Conservation (phyloP, 2,113 vertebrate genomes). For the Brachyhypopomus occidentalis region DNA sequence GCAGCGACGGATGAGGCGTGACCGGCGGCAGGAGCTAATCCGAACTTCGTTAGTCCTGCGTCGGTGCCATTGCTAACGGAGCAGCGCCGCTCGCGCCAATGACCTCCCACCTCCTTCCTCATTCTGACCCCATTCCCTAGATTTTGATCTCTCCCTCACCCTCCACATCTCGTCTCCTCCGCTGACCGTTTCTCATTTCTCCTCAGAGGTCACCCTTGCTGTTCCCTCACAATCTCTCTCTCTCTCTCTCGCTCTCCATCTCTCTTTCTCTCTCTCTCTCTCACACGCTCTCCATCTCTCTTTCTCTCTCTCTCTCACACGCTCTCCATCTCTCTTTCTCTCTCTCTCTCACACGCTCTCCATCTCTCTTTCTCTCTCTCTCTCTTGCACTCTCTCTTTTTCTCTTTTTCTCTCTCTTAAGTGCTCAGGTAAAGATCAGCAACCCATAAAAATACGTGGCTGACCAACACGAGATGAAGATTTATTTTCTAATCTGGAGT, state of each 20-base stretch:
- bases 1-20: conserved; percentile 37
- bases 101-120: neutral
- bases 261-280: neutral
- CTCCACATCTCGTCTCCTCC: neutral
- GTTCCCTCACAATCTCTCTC: neutral
- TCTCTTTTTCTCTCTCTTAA: neutral
- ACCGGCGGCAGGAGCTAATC: conserved; percentile 22
- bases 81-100: conserved; percentile 29
- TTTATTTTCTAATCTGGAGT: too few species aligned
- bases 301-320: neutral
- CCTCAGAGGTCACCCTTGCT: neutral
- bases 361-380: too few species aligned
- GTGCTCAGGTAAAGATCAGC: too few species aligned
- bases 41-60: conserved; percentile 49
- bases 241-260: too few species aligned
- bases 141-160: neutral
- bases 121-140: neutral
- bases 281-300: neutral
- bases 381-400: neutral
- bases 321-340: neutral
- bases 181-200: neutral
- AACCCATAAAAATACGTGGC: too few species aligned
- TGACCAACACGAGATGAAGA: too few species aligned
- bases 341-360: too few species aligned
- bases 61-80: conserved; percentile 35